A percentile compares a stretch with the other conserved stretches of the same genome.
Evolutionary conservation across 2,797 vertebrate genomes (phyloP).

Genomic region (Liasis olivaceus): DNA sequence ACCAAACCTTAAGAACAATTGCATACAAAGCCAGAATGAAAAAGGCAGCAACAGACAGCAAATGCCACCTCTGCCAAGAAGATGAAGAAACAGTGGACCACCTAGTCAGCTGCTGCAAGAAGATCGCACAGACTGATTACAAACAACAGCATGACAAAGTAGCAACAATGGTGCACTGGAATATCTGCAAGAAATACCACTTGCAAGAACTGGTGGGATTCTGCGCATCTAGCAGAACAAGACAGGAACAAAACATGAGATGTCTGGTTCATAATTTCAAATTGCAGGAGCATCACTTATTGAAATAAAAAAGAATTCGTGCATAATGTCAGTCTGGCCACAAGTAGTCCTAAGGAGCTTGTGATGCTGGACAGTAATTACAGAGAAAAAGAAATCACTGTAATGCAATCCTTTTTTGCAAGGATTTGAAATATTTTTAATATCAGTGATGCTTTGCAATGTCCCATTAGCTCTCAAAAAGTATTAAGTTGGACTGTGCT

Average conservation of each 20-base stretch:
- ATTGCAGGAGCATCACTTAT: background rate
- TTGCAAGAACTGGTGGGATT: too few relatives aligned
- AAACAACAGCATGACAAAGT: too few relatives aligned
- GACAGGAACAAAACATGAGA: background rate
- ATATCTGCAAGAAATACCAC: too few relatives aligned
- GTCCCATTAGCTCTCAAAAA: background rate
- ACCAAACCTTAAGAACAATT: too few relatives aligned
- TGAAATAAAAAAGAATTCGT: background rate
- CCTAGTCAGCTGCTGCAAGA: too few relatives aligned
- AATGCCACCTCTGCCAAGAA: too few relatives aligned
- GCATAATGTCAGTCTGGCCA: background rate
- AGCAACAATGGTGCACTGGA: too few relatives aligned
- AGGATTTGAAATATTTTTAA: background rate
- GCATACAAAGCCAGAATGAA: too few relatives aligned
- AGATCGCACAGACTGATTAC: too few relatives aligned
- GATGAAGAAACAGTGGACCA: too few relatives aligned
- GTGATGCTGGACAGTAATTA: background rate
- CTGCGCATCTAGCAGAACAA: background rate
- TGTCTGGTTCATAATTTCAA: background rate
- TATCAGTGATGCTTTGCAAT: background rate
- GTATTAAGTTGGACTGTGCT: background rate
- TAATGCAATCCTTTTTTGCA: background rate
- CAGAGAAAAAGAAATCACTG: background rate
- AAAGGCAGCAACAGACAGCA: too few relatives aligned
- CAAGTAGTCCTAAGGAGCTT: background rate